Base-by-base conservation (phyloP, 2,797 vertebrate genomes). In the Crax fasciolata region DNA sequence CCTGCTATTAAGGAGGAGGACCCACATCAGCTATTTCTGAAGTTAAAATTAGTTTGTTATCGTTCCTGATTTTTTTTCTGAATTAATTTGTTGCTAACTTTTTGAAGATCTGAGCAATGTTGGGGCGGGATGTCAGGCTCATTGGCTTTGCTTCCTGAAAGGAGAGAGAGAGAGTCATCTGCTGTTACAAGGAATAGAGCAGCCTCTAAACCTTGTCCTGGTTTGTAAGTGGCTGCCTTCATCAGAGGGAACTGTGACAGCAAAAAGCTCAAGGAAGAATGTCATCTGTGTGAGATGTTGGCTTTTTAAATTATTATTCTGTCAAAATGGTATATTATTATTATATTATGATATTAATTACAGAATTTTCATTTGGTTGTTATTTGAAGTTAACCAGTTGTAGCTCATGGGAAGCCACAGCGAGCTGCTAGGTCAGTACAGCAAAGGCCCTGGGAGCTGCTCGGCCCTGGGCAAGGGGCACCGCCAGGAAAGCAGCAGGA, bases 371-470 rank as follows among this genome's bases (percentile, higher is more conserved):
- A 24, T 58, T 62, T 25, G 57, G 20, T 13, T 20, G 17, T 13
- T 57, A 23, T 65, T 75, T 77, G 30, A 18, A 41, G 59, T 46
- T 38, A 25, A 46, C 9, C 61, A 67, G 23, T 49, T 84, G 78
- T 27, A 51, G 58, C 8, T 68, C 70, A 11, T 17, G 38, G 52
- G 17, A 6, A 25, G 15, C n/a, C 5, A 18, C 39, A 19, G 80
- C 0, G 30, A 92, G 70, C 76, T 49, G n/a, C 55, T 25, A 3
- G 59, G 27, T 32, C 0, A 0, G 24, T 27, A 19, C 11, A 57
- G 39, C n/a, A 55, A 63, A 55, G 35, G 39, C 6, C 11, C 23
- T 8, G 2, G 58, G 65, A 43, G 57, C 1, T 35, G 61, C 73
- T 90, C 52, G 51, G 65, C 58, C 30, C 11, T 10, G 39, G 80